A percentile compares a stretch with the other conserved stretches of the same genome.
Conservation (phyloP, 2,888 invertebrate genomes). For the Spisula subtruncata region DNA sequence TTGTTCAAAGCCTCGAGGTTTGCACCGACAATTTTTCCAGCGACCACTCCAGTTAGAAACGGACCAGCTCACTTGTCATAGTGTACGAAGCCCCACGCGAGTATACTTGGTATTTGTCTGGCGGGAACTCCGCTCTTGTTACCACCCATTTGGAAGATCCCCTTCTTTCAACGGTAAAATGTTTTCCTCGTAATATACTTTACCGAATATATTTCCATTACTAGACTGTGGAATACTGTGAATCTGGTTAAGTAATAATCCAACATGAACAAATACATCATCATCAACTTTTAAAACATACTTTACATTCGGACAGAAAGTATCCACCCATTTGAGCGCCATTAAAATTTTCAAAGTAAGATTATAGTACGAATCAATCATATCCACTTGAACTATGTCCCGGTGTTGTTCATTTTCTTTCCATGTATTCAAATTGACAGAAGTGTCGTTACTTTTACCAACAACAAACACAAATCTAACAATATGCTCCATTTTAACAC, state of each 20-base stretch:
- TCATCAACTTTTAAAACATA: slow-evolving; percentile 24
- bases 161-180: background rate
- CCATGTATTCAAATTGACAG: background rate
- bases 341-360: slow-evolving; percentile 3
- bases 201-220: background rate
- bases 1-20: background rate
- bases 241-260: slow-evolving; percentile 1
- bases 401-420: background rate
- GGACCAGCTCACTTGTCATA: background rate
- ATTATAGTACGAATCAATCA: slow-evolving; percentile 20
- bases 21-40: background rate
- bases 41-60: background rate
- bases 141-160: background rate
- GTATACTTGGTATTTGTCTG: slow-evolving; percentile 8
- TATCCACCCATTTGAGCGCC: slow-evolving; percentile 6
- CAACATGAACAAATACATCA: slow-evolving; percentile 2
- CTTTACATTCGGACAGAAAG: background rate
- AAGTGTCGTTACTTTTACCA: background rate
- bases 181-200: background rate
- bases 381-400: background rate
- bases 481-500: background rate
- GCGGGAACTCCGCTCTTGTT: background rate
- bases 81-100: slow-evolving; percentile 10
- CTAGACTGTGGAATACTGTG: background rate
- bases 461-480: slow-evolving; percentile 15